Conservation (phyloP, 2,888 invertebrate genomes). For the Artemia sp. region DNA sequence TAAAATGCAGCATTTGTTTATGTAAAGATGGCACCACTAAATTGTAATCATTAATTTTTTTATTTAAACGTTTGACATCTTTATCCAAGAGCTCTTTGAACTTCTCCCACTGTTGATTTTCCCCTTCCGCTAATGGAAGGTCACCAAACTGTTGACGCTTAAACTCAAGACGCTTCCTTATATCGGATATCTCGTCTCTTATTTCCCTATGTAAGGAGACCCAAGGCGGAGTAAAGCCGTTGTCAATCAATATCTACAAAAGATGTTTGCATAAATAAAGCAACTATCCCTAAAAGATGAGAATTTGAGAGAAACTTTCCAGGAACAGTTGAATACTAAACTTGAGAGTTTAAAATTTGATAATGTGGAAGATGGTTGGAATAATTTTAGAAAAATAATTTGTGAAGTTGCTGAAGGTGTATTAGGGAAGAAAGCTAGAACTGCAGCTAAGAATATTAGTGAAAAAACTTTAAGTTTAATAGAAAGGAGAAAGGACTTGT, state of each 20-base stretch:
- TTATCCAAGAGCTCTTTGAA: constrained; percentile 38
- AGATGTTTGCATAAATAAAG: constrained; percentile 26
- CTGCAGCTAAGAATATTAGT: no score
- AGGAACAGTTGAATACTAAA: no score
- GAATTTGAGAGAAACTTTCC: no score
- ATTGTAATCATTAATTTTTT: constrained; percentile 62
- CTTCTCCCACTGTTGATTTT: constrained; percentile 41
- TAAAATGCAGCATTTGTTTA: constrained; percentile 58
- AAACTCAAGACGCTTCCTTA: constrained; percentile 41
- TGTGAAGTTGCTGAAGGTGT: no score
- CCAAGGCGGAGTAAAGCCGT: constrained; percentile 82
- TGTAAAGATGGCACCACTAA: constrained; percentile 60
- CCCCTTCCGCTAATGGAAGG: constrained; percentile 39
- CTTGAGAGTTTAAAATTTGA: no score
- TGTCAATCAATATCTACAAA: constrained; percentile 55
- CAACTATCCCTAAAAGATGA: not conserved
- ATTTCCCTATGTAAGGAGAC: constrained; percentile 70
- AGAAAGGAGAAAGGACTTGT: no score
- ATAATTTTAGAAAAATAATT: no score
- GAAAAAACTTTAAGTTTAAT: no score
- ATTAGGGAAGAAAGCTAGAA: no score
- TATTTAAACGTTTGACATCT: constrained; percentile 46
- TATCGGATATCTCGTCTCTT: constrained; percentile 42
- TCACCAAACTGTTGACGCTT: constrained; percentile 45
- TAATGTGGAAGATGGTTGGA: no score